Base-by-base conservation (phyloP, 2,888 invertebrate genomes). In the Mythimna pallens region DNA sequence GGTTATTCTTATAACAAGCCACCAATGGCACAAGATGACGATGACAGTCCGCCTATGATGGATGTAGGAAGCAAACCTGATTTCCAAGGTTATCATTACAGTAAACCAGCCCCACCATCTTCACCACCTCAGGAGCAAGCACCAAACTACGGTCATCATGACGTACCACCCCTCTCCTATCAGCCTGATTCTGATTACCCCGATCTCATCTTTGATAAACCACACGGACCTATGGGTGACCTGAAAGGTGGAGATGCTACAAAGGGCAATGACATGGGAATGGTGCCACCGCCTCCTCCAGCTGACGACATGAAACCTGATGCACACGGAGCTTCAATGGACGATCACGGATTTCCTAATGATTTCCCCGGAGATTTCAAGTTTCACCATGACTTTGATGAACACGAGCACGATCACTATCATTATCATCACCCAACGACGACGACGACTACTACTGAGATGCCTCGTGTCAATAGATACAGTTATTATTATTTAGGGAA, bases 401-500 rank as follows among this genome's bases (percentile, higher is more conserved):
- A 93, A 52, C 89, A 93, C 70, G 91, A 94, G 59, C 90, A 94
- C 55, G 69, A 81, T 40, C 82, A 81, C 47, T 79, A 79, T 59
- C 80, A 81, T 78, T 89, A 95, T 70, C 92, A 96, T 73, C 91
- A 94, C 76, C 91, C 70, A 0, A 80, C 81, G 0, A 80, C 80
- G 6, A 80, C 80, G 7, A 80, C 80, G 0, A 77, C 81, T 0
- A 94, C 96, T 3, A 96, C 95, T 1, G 97, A 97, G 89, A 96
- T 94, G 87, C 96, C 97, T 83, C 95, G 97, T 90, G 97, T 97
- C 12, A 97, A 97, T 87, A 96, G 94, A 90, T 98, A 97, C 94
- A 98, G 98, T 89, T 98, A 98, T 90, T 98, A 98, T 88, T 98
- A 97, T 88, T 95, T 98, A 76, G 98, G 98, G 4, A 97, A 97